Base-by-base conservation (phyloP, 1,140 invertebrate genomes). In the Magallana angulata region DNA sequence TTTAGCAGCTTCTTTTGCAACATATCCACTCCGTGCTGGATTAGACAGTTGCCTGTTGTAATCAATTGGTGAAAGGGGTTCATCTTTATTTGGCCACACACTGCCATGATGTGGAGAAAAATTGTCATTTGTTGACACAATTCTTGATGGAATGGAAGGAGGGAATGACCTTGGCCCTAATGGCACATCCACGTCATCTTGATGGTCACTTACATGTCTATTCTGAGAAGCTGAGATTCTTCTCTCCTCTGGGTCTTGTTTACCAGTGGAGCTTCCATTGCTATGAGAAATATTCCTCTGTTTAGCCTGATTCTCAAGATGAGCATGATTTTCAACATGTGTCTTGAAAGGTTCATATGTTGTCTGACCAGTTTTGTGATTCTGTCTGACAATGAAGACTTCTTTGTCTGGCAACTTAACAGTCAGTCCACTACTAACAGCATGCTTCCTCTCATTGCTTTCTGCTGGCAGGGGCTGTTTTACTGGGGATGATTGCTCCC, bases 331-430 rank as follows among this genome's bases (percentile, higher is more conserved):
- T 85, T 58, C 18, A 58, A 48, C 18, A 24, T 76, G 57, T 57
- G 57, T 57, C 71, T 16, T 71, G 24, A 71, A 36, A 71, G 64
- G 57, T 71, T 76, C 48, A 24, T 18, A 36, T 9, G 18, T 57
- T 16, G 56, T 76, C 48, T 85, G 62, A 18, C 56, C 62, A 16
- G 62, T 85, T 57, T 56, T 76, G 48, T 85, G 36, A 24, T 76
- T 85, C 24, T 68, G 84, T 57, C 59, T 84, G 5, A 84, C 82
- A 7, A 84, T 24, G 36, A 84, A 84, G 8, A 62, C 82, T 12
- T 84, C 57, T 16, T 71, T 85, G 57, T 85, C 84, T 24, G 84
- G 84, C 64, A 85, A 58, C 58, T 85, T 85, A n/a, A 85, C 84
- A 56, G 16, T 76, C 3, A 85, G 56, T 11, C 64, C 84, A 57